These are phyloP conservation scores for Eueremaeus valkanovi DNA, from an alignment of 2,888 invertebrate species.

Conservation along the genomic window DNA sequence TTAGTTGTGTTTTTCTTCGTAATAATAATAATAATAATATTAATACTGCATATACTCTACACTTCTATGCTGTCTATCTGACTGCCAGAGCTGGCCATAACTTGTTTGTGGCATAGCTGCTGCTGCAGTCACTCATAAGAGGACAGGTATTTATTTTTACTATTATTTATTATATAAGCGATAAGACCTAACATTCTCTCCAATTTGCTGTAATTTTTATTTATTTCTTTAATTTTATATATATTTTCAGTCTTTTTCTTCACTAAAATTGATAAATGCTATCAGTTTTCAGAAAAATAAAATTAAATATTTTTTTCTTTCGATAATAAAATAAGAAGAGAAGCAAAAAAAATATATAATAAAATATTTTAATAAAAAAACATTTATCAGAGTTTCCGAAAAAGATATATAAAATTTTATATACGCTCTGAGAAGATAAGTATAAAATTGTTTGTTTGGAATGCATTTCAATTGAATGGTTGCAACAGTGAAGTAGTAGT, in stretches of 20 bases:
- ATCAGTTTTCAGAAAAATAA: conserved; percentile 3
- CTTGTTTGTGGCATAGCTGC: conserved; percentile 13
- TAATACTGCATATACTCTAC: no score
- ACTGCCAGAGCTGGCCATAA: background rate
- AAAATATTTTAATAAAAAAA: background rate
- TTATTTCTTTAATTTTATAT: background rate
- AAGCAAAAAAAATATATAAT: background rate
- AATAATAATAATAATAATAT: no score
- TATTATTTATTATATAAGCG: background rate
- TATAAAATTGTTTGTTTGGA: no score
- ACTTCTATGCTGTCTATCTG: no score
- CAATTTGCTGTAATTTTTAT: conserved; percentile 6
- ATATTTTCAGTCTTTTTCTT: background rate
- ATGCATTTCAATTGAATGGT: no score
- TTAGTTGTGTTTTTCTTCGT: background rate
- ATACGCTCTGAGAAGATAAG: no score
- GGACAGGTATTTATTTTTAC: conserved; percentile 19
- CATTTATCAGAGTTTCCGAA: no score
- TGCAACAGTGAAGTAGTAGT: no score
- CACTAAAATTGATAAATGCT: conserved; percentile 23
- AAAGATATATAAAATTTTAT: no score
- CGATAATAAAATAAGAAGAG: background rate
- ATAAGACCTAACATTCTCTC: conserved; percentile 14
- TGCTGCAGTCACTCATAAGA: conserved; percentile 1
- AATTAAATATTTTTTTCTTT: background rate